Evolutionary conservation across 92 coral and sea anemone species (phyloP).

Genomic region (Porites lobata): DNA sequence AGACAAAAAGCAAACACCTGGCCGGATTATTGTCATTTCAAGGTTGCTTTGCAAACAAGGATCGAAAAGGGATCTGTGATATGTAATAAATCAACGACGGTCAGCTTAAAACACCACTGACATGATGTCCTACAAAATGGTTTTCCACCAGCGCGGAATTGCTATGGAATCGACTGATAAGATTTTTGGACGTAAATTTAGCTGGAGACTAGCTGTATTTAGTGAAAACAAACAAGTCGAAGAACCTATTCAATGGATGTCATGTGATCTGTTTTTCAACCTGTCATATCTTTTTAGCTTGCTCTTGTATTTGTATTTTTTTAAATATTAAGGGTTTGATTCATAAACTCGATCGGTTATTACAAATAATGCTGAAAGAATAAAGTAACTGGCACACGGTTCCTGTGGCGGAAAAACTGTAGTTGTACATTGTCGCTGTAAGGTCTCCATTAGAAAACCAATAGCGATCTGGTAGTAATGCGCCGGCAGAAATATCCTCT

Average conservation of each 20-base stretch:
- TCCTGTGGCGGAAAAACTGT: background rate
- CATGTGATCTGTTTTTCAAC: background rate
- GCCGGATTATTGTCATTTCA: background rate
- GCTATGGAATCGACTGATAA: background rate
- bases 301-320: background rate
- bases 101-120: background rate
- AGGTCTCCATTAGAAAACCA: background rate
- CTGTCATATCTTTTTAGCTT: background rate
- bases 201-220: background rate
- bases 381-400: too few relatives aligned
- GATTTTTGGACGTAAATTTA: background rate
- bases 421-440: too few relatives aligned
- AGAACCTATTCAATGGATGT: background rate
- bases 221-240: background rate
- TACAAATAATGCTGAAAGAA: background rate
- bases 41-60: conserved; percentile 12
- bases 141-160: background rate
- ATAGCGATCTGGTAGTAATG: background rate
- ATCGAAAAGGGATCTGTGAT: background rate
- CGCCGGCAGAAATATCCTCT: background rate
- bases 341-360: background rate
- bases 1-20: conserved; percentile 5
- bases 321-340: background rate
- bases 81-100: background rate
- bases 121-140: background rate